Percentiles rank a stretch among this genome's conserved stretches.
Conservation (phyloP, 2,888 invertebrate genomes). For the Calameuta filiformis region DNA sequence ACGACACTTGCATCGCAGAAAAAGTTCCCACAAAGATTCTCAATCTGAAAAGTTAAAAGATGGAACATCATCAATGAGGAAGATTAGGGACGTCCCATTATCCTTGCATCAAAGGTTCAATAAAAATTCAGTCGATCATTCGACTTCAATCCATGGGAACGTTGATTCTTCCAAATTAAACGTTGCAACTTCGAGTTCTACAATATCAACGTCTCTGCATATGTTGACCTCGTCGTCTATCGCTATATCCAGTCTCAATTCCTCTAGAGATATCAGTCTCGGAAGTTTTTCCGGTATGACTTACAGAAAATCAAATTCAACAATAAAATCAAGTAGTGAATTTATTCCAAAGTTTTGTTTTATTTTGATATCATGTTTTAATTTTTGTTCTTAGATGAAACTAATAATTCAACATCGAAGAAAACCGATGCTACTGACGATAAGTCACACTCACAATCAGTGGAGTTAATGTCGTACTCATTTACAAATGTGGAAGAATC, state of each 20-base stretch:
- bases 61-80: background rate
- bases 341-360: background rate
- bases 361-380: background rate
- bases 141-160: background rate
- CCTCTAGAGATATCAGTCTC: background rate
- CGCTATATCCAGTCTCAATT: background rate
- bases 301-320: background rate
- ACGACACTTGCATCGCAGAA: background rate
- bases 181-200: background rate
- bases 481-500: background rate
- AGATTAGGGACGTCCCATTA: background rate
- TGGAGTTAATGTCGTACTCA: background rate
- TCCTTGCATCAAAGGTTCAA: background rate
- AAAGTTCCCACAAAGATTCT: background rate
- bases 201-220: background rate
- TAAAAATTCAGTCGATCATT: background rate
- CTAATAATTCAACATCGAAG: background rate
- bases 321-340: background rate
- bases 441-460: background rate
- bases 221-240: background rate
- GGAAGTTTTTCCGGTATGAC: background rate
- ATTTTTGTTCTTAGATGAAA: background rate
- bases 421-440: background rate
- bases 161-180: background rate
- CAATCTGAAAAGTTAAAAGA: background rate